phyloP scores from a whole-genome alignment of 1,140 invertebrate species.

The Drosophila pandora region DNA sequence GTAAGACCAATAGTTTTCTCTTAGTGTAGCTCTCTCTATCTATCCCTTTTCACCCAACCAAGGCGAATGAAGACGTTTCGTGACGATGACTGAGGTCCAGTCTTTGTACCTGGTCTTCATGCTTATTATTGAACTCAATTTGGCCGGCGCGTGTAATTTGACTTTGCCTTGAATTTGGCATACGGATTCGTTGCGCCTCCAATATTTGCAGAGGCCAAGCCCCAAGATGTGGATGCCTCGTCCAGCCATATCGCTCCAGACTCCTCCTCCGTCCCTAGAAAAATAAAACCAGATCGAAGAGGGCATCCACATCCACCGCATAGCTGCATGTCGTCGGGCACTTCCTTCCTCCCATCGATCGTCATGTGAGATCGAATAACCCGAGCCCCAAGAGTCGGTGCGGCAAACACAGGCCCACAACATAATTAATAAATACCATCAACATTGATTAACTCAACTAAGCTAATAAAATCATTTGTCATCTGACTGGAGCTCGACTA shows the following conservation, averaged over 20 bases:
- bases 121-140: slow-evolving; percentile 81
- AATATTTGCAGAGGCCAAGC: slow-evolving; percentile 65
- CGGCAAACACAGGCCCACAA: slow-evolving; percentile 57
- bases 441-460: slow-evolving; percentile 83
- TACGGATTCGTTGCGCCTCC: slow-evolving; percentile 68
- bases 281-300: slow-evolving; percentile 33
- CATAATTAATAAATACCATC: slow-evolving; percentile 83
- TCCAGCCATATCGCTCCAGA: neutral
- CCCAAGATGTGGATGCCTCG: slow-evolving; percentile 8
- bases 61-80: slow-evolving; percentile 81
- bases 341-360: slow-evolving; percentile 57
- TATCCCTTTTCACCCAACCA: slow-evolving; percentile 27
- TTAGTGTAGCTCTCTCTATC: slow-evolving; percentile 13
- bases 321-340: slow-evolving; percentile 54
- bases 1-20: neutral
- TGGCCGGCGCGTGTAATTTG: slow-evolving; percentile 78
- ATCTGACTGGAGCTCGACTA: slow-evolving; percentile 77
- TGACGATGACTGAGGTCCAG: slow-evolving; percentile 73
- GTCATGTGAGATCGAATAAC: slow-evolving; percentile 73
- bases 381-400: slow-evolving; percentile 7
- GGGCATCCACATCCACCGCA: slow-evolving; percentile 19
- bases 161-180: slow-evolving; percentile 79
- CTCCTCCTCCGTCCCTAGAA: slow-evolving; percentile 29
- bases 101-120: slow-evolving; percentile 59
- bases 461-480: slow-evolving; percentile 83